phyloP scores from a whole-genome alignment of 2,888 invertebrate species.

The Conchocele bisecta region DNA sequence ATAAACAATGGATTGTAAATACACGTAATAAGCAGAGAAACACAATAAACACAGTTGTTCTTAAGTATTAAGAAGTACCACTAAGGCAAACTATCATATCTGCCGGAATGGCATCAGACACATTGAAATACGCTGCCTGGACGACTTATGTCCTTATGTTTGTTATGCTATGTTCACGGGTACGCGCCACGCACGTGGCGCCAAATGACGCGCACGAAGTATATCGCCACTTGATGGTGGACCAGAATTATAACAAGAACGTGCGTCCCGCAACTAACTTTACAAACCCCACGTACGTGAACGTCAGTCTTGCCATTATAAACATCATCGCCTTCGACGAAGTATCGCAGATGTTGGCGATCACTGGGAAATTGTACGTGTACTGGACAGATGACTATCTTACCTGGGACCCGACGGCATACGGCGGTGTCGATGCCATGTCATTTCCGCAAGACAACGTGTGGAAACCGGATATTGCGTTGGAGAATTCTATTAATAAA shows the following conservation, averaged over 20 bases:
- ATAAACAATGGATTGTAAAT: too few relatives aligned
- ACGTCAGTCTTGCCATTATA: constrained; percentile 33
- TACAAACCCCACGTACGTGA: constrained; percentile 13
- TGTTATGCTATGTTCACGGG: too few relatives aligned
- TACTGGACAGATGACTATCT: constrained; percentile 43
- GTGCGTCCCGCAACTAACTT: constrained; percentile 37
- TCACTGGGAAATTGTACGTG: constrained; percentile 27
- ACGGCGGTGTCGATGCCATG: constrained; percentile 3
- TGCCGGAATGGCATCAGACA: too few relatives aligned
- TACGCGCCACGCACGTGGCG: too few relatives aligned
- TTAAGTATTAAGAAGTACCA: too few relatives aligned
- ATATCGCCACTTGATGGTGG: too few relatives aligned
- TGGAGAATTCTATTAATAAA: constrained; percentile 36
- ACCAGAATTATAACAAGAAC: constrained; percentile 49
- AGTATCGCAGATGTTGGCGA: constrained; percentile 35
- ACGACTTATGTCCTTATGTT: too few relatives aligned
- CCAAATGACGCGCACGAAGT: too few relatives aligned
- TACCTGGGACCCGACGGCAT: constrained; percentile 21
- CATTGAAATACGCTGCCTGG: too few relatives aligned
- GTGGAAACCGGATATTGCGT: constrained; percentile 28
- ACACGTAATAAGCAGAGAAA: too few relatives aligned
- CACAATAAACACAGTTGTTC: too few relatives aligned
- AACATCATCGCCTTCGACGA: constrained; percentile 49
- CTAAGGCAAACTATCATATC: too few relatives aligned
- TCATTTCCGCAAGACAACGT: constrained; percentile 13